Evolutionary conservation across 2,113 vertebrate genomes (phyloP).

Genomic region (Choloepus hoffmanni): DNA sequence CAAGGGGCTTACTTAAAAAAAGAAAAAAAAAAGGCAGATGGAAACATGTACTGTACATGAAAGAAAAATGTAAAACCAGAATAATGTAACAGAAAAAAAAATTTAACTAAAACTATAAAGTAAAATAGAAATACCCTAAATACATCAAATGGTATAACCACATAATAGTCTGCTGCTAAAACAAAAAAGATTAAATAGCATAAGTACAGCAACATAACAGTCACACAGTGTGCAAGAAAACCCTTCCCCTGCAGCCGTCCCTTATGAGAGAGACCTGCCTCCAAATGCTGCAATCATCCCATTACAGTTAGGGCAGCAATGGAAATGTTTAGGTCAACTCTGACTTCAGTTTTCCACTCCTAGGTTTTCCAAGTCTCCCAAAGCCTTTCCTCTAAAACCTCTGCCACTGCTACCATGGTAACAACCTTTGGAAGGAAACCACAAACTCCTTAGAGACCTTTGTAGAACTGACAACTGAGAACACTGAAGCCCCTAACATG

Average conservation of each 20-base stretch:
- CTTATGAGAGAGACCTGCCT: background rate
- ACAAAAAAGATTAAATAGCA: constrained; percentile 68
- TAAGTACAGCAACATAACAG: constrained; percentile 31
- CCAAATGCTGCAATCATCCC: fast-evolving
- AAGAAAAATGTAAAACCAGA: constrained; percentile 37
- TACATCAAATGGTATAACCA: constrained; percentile 64
- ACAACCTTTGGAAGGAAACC: background rate
- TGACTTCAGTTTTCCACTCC: background rate
- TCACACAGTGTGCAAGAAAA: background rate
- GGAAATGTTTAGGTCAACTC: fast-evolving
- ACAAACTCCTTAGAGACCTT: background rate
- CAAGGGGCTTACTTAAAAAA: constrained; percentile 46
- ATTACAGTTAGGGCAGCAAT: fast-evolving
- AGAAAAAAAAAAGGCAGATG: constrained; percentile 56
- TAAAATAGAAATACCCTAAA: constrained; percentile 67
- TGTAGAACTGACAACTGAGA: background rate
- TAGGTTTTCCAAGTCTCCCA: background rate
- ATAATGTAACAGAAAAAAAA: constrained; percentile 51
- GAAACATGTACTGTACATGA: constrained; percentile 30
- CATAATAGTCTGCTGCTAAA: constrained; percentile 69
- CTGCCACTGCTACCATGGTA: background rate
- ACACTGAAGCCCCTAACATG: no score
- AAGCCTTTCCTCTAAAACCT: background rate
- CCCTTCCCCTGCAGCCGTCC: background rate
- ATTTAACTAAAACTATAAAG: constrained; percentile 27